Evolutionary conservation across 2,113 vertebrate genomes (phyloP), one percentile per base, ranked within the genome.

Genomic region (Cyanoderma ruficeps): DNA sequence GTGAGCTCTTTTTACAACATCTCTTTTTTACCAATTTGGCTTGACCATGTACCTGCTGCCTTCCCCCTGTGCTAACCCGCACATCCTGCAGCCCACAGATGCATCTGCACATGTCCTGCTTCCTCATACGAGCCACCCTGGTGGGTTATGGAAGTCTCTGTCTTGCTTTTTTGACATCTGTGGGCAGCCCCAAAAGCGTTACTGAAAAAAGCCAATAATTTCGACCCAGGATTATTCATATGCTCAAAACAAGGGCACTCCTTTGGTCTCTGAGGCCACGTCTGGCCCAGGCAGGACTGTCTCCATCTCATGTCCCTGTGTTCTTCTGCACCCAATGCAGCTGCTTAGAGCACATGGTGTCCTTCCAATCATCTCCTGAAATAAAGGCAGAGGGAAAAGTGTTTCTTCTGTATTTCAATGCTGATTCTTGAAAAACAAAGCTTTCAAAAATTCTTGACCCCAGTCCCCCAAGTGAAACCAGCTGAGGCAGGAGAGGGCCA

Each of bases 81-180:
- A 35, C 56, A 59, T 25, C 68, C 35, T 24, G 3, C 72, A 91
- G 69, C 77, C 77, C 83, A 84, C 71, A 25, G 64, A 77, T 1
- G 0, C 61, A 42, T 5, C 49, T 27, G 10, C 47, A 11, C 11
- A 13, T 4, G 0, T 44, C 63, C 1, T 35, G 13, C 60, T 83
- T 90, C 89, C 83, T 71, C 53, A 25, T 14, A 39, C 9, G 61
- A 90, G 37, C 70, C 67, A 76, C 24, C 11, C 61, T 39, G 44
- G 13, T 22, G 68, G 35, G 16, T 42, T 89, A 5, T 64, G 27
- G 90, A 83, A 93, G 53, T 30, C 47, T 81, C 65, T 42, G 7
- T 69, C 41, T 84, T 65, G 74, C 31, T 55, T 87, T 68, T 56
- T 64, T 56, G 35, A 84, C 49, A 60, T 33, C 69, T 87, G 33